Evolutionary conservation across 2,797 vertebrate species (phyloP).

Genomic region (Kryptolebias ocellatus): DNA sequence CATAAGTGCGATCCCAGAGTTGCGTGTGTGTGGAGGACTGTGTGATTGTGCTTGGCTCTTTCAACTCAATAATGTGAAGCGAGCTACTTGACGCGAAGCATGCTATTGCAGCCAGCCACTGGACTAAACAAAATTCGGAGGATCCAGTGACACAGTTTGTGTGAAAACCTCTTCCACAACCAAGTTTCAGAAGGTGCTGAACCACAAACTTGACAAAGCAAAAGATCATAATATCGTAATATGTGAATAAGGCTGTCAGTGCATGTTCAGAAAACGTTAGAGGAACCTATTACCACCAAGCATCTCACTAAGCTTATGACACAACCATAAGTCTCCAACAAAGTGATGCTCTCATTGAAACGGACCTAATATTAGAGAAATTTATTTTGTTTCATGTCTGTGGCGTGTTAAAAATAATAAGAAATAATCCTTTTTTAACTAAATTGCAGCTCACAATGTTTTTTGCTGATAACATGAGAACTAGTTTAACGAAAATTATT

Average conservation of each 20-base stretch:
- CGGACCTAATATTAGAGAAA: slow-evolving; percentile 34
- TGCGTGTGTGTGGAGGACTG: slow-evolving; percentile 57
- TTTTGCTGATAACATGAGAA: slow-evolving; percentile 45
- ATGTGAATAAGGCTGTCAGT: slow-evolving; percentile 24
- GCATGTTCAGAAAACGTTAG: slow-evolving; percentile 22
- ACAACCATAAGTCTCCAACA: neutral
- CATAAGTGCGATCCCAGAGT: slow-evolving; percentile 57
- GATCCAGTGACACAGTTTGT: slow-evolving; percentile 38
- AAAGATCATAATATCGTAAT: slow-evolving; percentile 18
- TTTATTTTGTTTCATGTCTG: slow-evolving; percentile 44
- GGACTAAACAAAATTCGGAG: slow-evolving; percentile 36
- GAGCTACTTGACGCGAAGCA: slow-evolving; percentile 71
- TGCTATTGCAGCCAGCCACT: slow-evolving; percentile 57
- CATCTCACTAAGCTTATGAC: slow-evolving; percentile 32
- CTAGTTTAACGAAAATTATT: slow-evolving; percentile 34
- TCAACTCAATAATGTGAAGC: slow-evolving; percentile 62
- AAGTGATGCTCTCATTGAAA: slow-evolving; percentile 31
- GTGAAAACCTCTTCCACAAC: slow-evolving; percentile 22
- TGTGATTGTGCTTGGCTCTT: slow-evolving; percentile 69
- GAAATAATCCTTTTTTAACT: slow-evolving; percentile 24
- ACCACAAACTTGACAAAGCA: slow-evolving; percentile 19
- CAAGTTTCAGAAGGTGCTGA: slow-evolving; percentile 39
- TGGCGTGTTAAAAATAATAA: slow-evolving; percentile 20
- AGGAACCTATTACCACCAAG: slow-evolving; percentile 26
- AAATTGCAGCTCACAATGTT: slow-evolving; percentile 32